phyloP scores from a whole-genome alignment of 2,888 invertebrate species.

The Cyaniris semiargus region DNA sequence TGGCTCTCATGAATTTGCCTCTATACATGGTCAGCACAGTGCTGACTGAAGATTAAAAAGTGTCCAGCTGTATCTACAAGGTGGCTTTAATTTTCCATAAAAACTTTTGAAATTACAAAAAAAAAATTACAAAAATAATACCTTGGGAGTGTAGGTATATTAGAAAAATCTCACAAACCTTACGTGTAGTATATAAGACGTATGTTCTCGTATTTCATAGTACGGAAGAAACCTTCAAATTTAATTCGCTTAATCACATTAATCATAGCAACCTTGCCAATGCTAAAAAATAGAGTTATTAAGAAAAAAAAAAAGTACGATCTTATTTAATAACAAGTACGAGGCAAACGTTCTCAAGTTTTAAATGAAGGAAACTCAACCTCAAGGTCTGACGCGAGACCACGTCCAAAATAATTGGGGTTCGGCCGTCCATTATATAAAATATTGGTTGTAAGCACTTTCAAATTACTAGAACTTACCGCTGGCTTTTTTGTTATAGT shows the following conservation, averaged over 20 bases:
- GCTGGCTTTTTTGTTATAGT: constrained; percentile 38
- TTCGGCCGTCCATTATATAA: constrained; percentile 43
- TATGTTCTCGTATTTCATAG: no score
- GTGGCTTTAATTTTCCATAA: not conserved
- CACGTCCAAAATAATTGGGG: constrained; percentile 45
- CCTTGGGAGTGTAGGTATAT: not conserved
- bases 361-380: constrained; percentile 34
- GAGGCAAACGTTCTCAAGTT: constrained; percentile 24
- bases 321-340: constrained; percentile 5
- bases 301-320: not conserved
- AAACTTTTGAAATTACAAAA: not conserved
- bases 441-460: constrained; percentile 42
- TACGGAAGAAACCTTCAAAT: constrained; percentile 4
- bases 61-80: not conserved
- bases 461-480: constrained; percentile 42
- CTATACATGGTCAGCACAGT: not conserved
- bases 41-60: constrained; percentile 29
- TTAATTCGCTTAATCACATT: not conserved
- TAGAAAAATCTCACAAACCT: no score
- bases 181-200: no score
- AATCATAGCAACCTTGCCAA: not conserved
- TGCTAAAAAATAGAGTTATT: not conserved
- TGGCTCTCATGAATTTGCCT: constrained; percentile 17
- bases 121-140: not conserved
- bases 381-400: constrained; percentile 40